Conservation (phyloP, 2,797 vertebrate species). For the Zenarchopterus dispar region DNA sequence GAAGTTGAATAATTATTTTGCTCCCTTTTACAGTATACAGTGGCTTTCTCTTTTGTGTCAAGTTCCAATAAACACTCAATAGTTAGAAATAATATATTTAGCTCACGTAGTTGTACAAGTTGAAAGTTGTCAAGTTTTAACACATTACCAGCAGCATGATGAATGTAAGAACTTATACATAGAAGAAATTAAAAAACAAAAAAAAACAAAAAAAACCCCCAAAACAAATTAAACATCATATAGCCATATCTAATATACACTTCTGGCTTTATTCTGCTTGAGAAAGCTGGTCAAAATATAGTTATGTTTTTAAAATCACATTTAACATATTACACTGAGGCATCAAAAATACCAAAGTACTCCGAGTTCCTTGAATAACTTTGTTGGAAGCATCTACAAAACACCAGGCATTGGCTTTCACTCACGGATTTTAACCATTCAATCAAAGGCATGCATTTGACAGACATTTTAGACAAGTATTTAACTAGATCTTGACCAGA, state of each 20-base stretch:
- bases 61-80: no score
- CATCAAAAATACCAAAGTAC: slow-evolving; percentile 28
- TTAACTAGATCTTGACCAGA: slow-evolving; percentile 75
- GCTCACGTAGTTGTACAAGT: no score
- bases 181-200: not conserved
- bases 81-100: no score
- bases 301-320: slow-evolving; percentile 59
- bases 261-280: slow-evolving; percentile 58
- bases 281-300: slow-evolving; percentile 79
- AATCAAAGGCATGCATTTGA: slow-evolving; percentile 63
- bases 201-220: no score
- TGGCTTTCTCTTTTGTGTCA: no score
- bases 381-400: slow-evolving; percentile 20
- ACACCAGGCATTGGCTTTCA: slow-evolving; percentile 24
- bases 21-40: no score
- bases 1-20: no score
- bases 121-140: no score
- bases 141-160: no score
- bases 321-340: slow-evolving; percentile 45
- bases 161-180: no score
- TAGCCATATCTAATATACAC: slow-evolving; percentile 43
- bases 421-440: slow-evolving; percentile 25
- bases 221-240: slow-evolving; percentile 15
- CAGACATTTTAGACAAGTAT: slow-evolving; percentile 42
- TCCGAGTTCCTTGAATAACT: slow-evolving; percentile 15